phyloP scores from a whole-genome alignment of 2,797 vertebrate genomes.

The Sebastes diaconus region DNA sequence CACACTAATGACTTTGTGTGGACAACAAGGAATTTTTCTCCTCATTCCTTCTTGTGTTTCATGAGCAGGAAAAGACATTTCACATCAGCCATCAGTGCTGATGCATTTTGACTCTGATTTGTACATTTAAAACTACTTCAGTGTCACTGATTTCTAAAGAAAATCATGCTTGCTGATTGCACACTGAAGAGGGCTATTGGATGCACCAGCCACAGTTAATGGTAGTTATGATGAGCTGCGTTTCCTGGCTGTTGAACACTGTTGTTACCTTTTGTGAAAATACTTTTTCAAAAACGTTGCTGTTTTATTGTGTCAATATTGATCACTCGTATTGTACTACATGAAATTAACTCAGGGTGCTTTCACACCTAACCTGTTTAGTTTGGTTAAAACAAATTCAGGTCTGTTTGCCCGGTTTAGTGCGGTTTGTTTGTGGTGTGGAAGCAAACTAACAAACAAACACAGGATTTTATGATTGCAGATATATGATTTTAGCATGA shows the following conservation, averaged over 20 bases:
- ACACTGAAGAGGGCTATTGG: neutral
- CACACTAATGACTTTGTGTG: neutral
- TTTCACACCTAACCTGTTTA: too few relatives aligned
- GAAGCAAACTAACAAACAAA: too few relatives aligned
- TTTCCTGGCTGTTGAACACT: neutral
- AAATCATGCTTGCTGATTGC: neutral
- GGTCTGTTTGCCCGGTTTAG: too few relatives aligned
- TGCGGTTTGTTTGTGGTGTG: too few relatives aligned
- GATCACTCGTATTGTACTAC: neutral
- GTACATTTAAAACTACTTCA: neutral
- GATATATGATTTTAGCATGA: fast-evolving
- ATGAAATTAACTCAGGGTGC: neutral
- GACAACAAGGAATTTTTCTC: neutral
- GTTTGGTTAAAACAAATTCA: too few relatives aligned
- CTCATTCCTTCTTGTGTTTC: neutral
- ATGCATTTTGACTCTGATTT: neutral
- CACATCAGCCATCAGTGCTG: neutral
- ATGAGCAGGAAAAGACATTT: neutral
- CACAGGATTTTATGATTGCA: too few relatives aligned
- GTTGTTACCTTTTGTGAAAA: neutral
- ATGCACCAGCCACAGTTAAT: neutral
- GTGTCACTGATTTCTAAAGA: neutral
- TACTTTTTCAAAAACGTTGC: neutral
- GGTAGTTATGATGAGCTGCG: neutral
- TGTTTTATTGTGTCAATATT: neutral